Conservation (phyloP, 2,888 invertebrate genomes). For the Napeogenes inachia region DNA sequence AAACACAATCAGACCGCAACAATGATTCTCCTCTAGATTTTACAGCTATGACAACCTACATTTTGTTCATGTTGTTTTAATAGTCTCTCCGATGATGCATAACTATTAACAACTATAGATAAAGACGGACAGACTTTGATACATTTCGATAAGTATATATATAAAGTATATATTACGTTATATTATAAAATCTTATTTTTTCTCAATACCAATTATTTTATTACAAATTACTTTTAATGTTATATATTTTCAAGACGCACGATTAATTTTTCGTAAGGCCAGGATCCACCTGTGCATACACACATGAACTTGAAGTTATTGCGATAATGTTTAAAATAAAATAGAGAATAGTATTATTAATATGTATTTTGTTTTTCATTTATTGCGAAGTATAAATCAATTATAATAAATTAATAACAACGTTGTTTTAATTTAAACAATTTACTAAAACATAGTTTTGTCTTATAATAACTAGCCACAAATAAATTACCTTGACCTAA, state of each 20-base stretch:
- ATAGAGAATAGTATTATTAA: too few species aligned
- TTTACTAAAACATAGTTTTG: background rate
- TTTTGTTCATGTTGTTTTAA: background rate
- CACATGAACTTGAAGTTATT: background rate
- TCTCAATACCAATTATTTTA: too few species aligned
- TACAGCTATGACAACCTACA: slow-evolving; percentile 6
- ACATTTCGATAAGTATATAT: background rate
- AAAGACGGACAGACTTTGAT: too few species aligned
- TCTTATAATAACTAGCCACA: background rate
- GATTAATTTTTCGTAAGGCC: background rate
- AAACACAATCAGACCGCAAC: slow-evolving; percentile 1
- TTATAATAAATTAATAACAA: background rate
- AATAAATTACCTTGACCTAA: slow-evolving; percentile 22
- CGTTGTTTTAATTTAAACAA: too few species aligned
- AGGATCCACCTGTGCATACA: background rate
- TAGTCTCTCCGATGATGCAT: background rate
- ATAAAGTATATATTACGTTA: background rate
- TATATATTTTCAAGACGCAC: background rate
- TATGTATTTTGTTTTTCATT: too few species aligned
- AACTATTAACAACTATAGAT: background rate
- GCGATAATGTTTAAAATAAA: too few species aligned
- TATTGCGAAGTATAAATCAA: too few species aligned
- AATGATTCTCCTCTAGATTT: background rate
- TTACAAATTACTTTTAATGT: too few species aligned
- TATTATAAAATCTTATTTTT: background rate